These are phyloP conservation scores for Tetramorium parvispinum DNA, from an alignment of 1,140 invertebrate genomes.

Conservation along the genomic window DNA sequence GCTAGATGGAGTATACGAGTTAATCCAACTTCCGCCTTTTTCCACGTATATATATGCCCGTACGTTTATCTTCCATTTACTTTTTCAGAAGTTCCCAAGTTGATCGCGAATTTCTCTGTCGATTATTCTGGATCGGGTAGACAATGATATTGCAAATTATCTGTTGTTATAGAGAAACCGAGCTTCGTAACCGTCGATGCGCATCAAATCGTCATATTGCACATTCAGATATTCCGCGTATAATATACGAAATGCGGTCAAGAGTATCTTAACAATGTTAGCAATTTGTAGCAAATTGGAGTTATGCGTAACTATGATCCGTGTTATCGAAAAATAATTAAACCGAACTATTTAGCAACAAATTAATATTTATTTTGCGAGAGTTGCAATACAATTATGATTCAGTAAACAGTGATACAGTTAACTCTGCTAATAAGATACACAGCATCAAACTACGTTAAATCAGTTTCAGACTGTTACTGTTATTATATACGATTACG, in stretches of 20 bases:
- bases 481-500: background rate
- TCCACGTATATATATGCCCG: background rate
- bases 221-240: background rate
- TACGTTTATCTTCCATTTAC: constrained; percentile 34
- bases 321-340: background rate
- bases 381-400: background rate
- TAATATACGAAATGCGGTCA: background rate
- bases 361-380: background rate
- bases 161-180: background rate
- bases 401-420: background rate
- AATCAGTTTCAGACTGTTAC: background rate
- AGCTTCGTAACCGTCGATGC: background rate
- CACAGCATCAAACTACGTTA: background rate
- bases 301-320: background rate
- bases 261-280: constrained; percentile 7
- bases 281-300: background rate
- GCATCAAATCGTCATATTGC: background rate
- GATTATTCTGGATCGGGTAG: background rate
- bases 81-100: background rate
- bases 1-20: background rate
- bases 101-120: background rate
- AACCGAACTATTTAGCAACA: background rate
- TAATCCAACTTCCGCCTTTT: constrained; percentile 24
- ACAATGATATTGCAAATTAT: constrained; percentile 11
- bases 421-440: background rate